Percentiles rank a stretch among this genome's conserved stretches.
Evolutionary conservation across 2,113 vertebrate species (phyloP).

Genomic region (Mastomys coucha): DNA sequence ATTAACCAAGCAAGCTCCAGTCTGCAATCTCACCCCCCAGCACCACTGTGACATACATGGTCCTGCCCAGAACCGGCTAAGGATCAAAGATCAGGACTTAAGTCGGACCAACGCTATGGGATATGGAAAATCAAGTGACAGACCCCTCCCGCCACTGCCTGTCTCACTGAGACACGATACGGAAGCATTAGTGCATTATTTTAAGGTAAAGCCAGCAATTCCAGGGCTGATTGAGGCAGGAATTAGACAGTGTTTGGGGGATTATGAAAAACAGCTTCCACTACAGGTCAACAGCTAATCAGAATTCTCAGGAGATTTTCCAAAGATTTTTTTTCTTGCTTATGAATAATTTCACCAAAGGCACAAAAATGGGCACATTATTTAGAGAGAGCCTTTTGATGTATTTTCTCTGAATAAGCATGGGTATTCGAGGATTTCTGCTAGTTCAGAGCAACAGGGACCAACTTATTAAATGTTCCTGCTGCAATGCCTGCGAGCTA

Average conservation of each 20-base stretch:
- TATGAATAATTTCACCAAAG: conserved; percentile 99
- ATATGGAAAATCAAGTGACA: conserved; percentile 85
- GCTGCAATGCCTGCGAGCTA: conserved; percentile 99
- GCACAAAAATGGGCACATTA: conserved; percentile 96
- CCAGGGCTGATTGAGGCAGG: conserved; percentile 90
- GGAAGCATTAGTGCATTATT: conserved; percentile 92
- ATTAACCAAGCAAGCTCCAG: background rate
- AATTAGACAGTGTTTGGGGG: conserved; percentile 95
- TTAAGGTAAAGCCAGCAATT: conserved; percentile 92
- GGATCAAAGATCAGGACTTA: conserved; percentile 88
- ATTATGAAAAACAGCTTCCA: conserved; percentile 96
- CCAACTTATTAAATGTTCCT: conserved; percentile 99
- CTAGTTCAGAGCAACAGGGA: conserved; percentile 96
- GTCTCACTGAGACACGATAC: conserved; percentile 89
- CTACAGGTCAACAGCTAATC: conserved; percentile 99
- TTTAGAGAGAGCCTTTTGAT: conserved; percentile 99
- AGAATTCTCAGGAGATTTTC: conserved; percentile 97
- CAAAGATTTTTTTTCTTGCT: conserved; percentile 93
- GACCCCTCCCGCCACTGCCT: conserved; percentile 88
- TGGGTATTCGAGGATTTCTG: conserved; percentile 98
- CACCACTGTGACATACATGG: conserved; percentile 49
- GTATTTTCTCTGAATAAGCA: conserved; percentile 97
- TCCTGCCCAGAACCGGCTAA: conserved; percentile 81
- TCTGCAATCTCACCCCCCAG: background rate
- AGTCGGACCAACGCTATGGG: conserved; percentile 83